Evolutionary conservation across 64 coral and sea anemone species (phyloP).

Genomic region (Porites australiensis): DNA sequence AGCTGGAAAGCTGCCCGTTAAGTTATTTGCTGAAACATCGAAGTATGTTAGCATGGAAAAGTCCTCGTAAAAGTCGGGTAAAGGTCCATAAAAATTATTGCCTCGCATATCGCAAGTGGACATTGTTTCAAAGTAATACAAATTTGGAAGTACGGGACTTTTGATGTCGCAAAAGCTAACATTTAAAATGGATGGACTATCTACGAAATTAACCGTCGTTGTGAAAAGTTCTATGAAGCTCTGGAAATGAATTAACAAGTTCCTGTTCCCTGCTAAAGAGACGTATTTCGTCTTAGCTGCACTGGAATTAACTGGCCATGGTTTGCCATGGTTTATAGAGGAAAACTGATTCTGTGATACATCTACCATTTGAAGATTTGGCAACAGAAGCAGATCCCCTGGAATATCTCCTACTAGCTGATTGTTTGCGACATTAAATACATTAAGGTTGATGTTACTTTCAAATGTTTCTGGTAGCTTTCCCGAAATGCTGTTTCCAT

Average conservation of each 20-base stretch:
- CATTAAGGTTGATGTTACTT: not conserved
- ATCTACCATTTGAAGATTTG: not conserved
- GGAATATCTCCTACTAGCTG: conserved; percentile 28
- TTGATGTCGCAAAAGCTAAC: conserved; percentile 40
- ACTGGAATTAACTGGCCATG: not conserved
- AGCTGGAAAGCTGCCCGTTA: conserved; percentile 25
- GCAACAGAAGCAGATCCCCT: not conserved
- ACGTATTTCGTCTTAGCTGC: not conserved
- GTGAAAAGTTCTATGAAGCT: conserved; percentile 4
- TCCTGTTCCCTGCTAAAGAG: conserved; percentile 45
- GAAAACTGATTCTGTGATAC: conserved; percentile 49
- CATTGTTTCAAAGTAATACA: not conserved
- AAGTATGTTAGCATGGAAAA: not conserved
- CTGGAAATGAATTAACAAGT: conserved; percentile 38
- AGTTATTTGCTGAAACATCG: conserved; percentile 33
- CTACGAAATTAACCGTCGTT: not conserved
- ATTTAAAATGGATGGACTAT: conserved; percentile 15
- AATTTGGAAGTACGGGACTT: not conserved
- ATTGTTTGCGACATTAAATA: conserved; percentile 41
- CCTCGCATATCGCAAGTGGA: conserved; percentile 22
- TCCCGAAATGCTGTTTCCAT: conserved; percentile 36
- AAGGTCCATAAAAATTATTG: conserved; percentile 29
- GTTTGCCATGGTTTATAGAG: not conserved
- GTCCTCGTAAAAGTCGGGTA: conserved; percentile 1
- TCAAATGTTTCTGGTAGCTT: not conserved